Base-by-base conservation (phyloP, 37 sponge, comb jelly and placozoan species). In the Cladorhizidae sp. region DNA sequence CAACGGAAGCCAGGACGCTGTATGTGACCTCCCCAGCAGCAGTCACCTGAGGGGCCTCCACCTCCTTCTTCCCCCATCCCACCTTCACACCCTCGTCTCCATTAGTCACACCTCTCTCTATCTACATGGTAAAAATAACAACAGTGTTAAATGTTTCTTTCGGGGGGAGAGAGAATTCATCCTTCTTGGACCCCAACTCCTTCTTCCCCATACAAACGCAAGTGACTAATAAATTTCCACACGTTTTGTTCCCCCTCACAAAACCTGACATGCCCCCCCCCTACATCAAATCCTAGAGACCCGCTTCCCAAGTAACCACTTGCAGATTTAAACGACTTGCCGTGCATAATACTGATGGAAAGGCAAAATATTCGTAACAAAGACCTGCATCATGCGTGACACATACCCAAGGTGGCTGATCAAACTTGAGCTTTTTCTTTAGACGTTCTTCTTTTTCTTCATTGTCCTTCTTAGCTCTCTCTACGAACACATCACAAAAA, bases 341-440 rank as follows among this genome's bases (percentile, higher is more conserved):
- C n/a, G n/a, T n/a, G n/a, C n/a, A n/a, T n/a, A n/a, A n/a, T n/a
- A n/a, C n/a, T n/a, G n/a, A n/a, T n/a, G n/a, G n/a, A n/a, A n/a
- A n/a, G n/a, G n/a, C n/a, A n/a, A n/a, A n/a, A n/a, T n/a, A n/a
- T n/a, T n/a, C n/a, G n/a, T n/a, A n/a, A n/a, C n/a, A n/a, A n/a
- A n/a, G n/a, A n/a, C n/a, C 5, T 45, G 49, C 31, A 31, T 29
- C 6, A 8, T 68, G 21, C 31, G 69, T 68, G 69, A 32, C 11
- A 41, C 23, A 61, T 54, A 81, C 81, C 65, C 40, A 22, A 26
- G 83, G 83, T 29, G 65, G 26, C 43, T 74, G 65, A 28, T 62
- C 11, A 37, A 64, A 58, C 22, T 33, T 21, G 1, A 82, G 54
- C 32, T 72, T 64, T 8, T 11, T 50, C 25, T 38, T 58, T 37